Base-by-base conservation (phyloP, 2,797 vertebrate genomes). In the Rhyacichthys aspro region DNA sequence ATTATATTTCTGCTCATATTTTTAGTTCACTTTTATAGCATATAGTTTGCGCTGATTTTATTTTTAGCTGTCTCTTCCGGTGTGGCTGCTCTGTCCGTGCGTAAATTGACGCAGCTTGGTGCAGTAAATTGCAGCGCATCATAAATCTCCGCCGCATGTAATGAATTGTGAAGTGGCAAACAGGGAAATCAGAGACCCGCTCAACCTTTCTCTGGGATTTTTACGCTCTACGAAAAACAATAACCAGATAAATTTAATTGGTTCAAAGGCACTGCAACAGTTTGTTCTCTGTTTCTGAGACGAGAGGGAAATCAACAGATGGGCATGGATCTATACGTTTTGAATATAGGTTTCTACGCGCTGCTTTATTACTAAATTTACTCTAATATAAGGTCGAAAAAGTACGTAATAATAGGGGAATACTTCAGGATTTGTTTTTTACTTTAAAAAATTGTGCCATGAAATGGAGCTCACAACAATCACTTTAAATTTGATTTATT, bases 71-170 rank as follows among this genome's bases (percentile, higher is more conserved):
- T 43, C n/a, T 19, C 0, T 81, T 75, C 79, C 81, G 59, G 47
- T 2, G 8, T 28, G 10, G 48, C n/a, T 36, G 10, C 12, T 11
- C 32, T 64, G n/a, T 46, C 0, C 63, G 23, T 33, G 4, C 38
- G 0, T 19, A 34, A 5, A 1, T 81, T 79, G 67, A 64, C 57
- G 64, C 53, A 46, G 72, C 62, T 69, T 62, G 71, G 56, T 68
- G 81, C 71, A 73, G 76, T n/a, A n/a, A n/a, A n/a, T n/a, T n/a
- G n/a, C 68, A 66, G 63, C 49, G 23, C 8, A 70, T 43, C 63
- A 62, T 55, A 68, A 55, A 80, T 74, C 62, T 58, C 44, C 3
- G 28, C 47, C 12, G 43, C 56, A 42, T 63, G 62, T 49, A 41
- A 68, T 72, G 55, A 70, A 70, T 64, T 52, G 56, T 39, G 15